Evolutionary conservation across 2,888 invertebrate genomes (phyloP).

Genomic region (Ormyrus rosae): DNA sequence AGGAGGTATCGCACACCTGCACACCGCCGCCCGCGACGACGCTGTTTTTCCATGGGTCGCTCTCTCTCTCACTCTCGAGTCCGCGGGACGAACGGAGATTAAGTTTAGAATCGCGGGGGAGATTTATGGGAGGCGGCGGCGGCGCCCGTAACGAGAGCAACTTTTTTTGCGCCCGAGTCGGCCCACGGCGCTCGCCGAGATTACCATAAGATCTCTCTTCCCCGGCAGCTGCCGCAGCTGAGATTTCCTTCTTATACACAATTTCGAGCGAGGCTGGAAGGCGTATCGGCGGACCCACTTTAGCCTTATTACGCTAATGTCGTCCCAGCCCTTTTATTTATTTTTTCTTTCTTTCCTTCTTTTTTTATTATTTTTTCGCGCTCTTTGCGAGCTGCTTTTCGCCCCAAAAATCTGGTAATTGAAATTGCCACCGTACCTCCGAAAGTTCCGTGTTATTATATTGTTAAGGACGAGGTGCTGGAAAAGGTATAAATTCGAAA

Average conservation of each 20-base stretch:
- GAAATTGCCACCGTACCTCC: background rate
- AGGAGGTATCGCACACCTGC: slow-evolving; percentile 43
- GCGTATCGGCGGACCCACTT: slow-evolving; percentile 12
- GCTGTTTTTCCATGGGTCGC: slow-evolving; percentile 20
- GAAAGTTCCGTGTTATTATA: slow-evolving; percentile 5
- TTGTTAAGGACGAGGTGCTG: background rate
- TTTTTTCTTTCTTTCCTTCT: background rate
- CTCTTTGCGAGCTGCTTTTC: background rate
- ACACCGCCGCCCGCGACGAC: slow-evolving; percentile 22
- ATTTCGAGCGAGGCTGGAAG: slow-evolving; percentile 13
- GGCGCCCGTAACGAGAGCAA: slow-evolving; percentile 12
- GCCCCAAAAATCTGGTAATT: slow-evolving; percentile 1
- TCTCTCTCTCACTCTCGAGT: background rate
- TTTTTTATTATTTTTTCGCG: background rate
- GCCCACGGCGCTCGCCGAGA: slow-evolving; percentile 6
- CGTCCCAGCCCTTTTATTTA: slow-evolving; percentile 3
- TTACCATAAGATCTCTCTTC: slow-evolving; percentile 42
- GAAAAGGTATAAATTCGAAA: too few species aligned
- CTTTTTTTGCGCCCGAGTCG: slow-evolving; percentile 27
- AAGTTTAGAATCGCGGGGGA: slow-evolving; percentile 44
- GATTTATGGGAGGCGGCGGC: slow-evolving; percentile 39
- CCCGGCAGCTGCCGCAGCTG: slow-evolving; percentile 32
- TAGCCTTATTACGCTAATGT: slow-evolving; percentile 43
- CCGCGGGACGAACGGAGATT: slow-evolving; percentile 37
- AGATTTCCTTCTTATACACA: slow-evolving; percentile 36